A percentile compares a stretch with the other conserved stretches of the same genome.
Conservation (phyloP, 2,888 invertebrate genomes). For the Parnassius mnemosyne region DNA sequence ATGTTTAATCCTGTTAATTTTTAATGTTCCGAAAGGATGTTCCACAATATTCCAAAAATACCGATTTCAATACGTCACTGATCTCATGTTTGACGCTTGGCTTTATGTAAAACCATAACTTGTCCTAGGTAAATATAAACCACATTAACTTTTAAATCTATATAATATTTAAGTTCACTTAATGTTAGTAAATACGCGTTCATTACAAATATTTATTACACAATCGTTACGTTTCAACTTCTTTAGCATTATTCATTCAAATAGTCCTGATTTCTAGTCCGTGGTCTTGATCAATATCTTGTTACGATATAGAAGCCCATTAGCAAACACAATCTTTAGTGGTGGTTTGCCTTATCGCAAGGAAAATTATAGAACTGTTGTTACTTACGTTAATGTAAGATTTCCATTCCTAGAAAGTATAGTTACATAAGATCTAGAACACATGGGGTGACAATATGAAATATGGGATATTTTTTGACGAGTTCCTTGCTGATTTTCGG, state of each 20-base stretch:
- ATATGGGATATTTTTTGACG: too few relatives aligned
- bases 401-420: not conserved
- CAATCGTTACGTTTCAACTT: not conserved
- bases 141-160: too few relatives aligned
- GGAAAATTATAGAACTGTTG: not conserved
- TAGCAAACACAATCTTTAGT: not conserved
- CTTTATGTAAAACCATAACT: too few relatives aligned
- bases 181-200: too few relatives aligned
- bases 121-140: too few relatives aligned
- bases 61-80: too few relatives aligned
- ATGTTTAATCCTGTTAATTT: too few relatives aligned
- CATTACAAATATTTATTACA: not conserved
- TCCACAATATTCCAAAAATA: too few relatives aligned
- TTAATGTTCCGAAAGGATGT: too few relatives aligned
- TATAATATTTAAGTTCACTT: too few relatives aligned
- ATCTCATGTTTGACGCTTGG: too few relatives aligned
- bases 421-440: not conserved
- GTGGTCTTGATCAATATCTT: not conserved
- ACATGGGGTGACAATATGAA: not conserved
- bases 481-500: too few relatives aligned
- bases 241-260: not conserved
- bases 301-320: constrained; percentile 2
- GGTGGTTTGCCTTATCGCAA: not conserved
- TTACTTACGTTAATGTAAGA: not conserved
- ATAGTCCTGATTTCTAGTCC: not conserved